Evolutionary conservation across 2,888 invertebrate species (phyloP), one percentile per base, ranked within the genome.

Genomic region (Stegana nigrithorax): DNA sequence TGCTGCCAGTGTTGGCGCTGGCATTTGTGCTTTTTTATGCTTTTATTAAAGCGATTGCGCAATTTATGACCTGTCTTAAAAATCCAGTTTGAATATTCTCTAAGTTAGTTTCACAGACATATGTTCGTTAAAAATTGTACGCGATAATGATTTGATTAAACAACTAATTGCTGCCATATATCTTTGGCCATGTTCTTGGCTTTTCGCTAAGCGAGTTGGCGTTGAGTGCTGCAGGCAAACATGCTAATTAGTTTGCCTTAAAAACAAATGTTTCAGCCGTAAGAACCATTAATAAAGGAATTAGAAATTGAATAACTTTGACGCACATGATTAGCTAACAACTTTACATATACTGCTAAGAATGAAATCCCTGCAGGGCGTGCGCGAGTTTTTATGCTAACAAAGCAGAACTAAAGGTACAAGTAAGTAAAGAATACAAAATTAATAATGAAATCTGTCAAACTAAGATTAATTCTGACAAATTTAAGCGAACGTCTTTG

Each of bases 91-190:
- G 12, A 2, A 50, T 21, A 23, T 50, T 50, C 25, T 25, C 23
- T 32, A 32, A 14, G 25, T 12, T 27, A n/a, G 12, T 27, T 51
- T 25, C n/a, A 10, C 45, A 60, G 47, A 59, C 53, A 64, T 64
- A 59, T 61, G 61, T 61, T 57, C 57, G 60, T 62, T 57, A 36
- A 59, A 65, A 65, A 53, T 65, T 60, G 36, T 47, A 27, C 17
- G 12, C 27, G 62, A 62, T 65, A 60, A 65, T 42, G 21, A 25
- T 60, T 57, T 47, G 58, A 56, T 62, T 60, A n/a, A 67, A 60
- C 44, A 67, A 67, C 74, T 78, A 78, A 76, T 77, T 75, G 77
- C 75, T 51, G 45, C 59, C 68, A 77, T 76, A 72, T 72, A 78
- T 76, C 76, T 65, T 64, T n/a, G 64, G 61, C 59, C 10, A 29